A percentile compares a stretch with the other conserved stretches of the same genome.
Evolutionary conservation across 2,888 invertebrate genomes (phyloP).

Genomic region (Oxytorus armatus): DNA sequence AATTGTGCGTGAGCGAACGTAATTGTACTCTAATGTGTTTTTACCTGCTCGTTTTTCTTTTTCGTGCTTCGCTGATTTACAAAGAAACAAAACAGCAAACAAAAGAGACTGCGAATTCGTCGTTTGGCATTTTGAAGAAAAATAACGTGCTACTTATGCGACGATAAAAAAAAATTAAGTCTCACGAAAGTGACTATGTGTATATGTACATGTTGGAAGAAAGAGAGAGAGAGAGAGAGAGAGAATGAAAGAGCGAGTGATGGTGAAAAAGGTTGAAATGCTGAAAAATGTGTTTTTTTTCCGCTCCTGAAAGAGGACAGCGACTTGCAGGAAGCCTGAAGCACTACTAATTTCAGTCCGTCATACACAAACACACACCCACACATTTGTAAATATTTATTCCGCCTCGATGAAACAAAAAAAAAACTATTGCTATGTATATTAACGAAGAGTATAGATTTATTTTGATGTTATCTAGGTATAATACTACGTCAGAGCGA

Average conservation of each 20-base stretch:
- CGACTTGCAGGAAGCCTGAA: conserved; percentile 38
- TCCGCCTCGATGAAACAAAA: conserved; percentile 42
- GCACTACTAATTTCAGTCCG: conserved; percentile 72
- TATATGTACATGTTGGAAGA: conserved; percentile 42
- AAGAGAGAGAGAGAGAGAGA: conserved; percentile 42
- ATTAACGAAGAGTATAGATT: conserved; percentile 81
- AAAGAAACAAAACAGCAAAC: neutral
- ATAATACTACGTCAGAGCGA: conserved; percentile 72
- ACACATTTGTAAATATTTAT: conserved; percentile 62
- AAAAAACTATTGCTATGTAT: conserved; percentile 78
- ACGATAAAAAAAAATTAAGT: conserved; percentile 12
- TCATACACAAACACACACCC: neutral
- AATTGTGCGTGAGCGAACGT: too few species aligned
- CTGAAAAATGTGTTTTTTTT: conserved; percentile 14
- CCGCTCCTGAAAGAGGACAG: neutral
- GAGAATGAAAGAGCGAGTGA: conserved; percentile 44
- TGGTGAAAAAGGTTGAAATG: conserved; percentile 44
- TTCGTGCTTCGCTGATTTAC: conserved; percentile 9
- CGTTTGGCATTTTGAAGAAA: neutral
- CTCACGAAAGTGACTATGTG: conserved; percentile 29
- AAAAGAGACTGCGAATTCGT: neutral
- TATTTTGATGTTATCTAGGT: conserved; percentile 84
- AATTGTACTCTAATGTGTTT: neutral
- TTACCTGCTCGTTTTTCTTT: neutral
- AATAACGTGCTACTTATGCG: neutral